Percentiles rank a stretch among this genome's conserved stretches.
Conservation (phyloP, 2,113 vertebrate genomes). For the Corynorhinus townsendii region DNA sequence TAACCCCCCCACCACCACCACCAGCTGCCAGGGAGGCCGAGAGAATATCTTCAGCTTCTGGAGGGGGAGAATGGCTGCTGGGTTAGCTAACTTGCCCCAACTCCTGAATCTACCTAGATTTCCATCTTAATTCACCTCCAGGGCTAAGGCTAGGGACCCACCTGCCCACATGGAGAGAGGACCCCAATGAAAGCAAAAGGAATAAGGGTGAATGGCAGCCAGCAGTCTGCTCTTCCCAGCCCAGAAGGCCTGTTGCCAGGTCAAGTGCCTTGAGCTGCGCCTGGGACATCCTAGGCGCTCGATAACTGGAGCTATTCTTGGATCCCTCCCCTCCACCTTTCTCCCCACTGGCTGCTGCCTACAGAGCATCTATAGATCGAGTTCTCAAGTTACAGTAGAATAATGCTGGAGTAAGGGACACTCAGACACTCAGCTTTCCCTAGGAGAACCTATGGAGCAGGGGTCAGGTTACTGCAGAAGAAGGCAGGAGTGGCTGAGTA, state of each 20-base stretch:
- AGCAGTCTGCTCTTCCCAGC: not conserved
- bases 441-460: not conserved
- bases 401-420: slow-evolving; percentile 17
- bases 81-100: not conserved
- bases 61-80: not conserved
- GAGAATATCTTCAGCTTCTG: not conserved
- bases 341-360: not conserved
- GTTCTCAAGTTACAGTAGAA: slow-evolving; percentile 57
- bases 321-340: not conserved
- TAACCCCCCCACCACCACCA: not conserved
- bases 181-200: not conserved
- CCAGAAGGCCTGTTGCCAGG: not conserved
- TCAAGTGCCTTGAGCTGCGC: not conserved
- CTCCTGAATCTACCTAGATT: not conserved
- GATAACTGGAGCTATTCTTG: slow-evolving; percentile 49
- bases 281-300: not conserved
- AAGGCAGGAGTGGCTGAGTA: slow-evolving; percentile 23
- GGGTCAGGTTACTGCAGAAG: slow-evolving; percentile 18
- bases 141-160: not conserved
- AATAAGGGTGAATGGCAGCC: not conserved
- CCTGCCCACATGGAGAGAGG: not conserved
- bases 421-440: not conserved
- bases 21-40: not conserved
- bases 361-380: slow-evolving; percentile 1
- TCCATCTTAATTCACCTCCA: not conserved